Evolutionary conservation across 2,113 vertebrate genomes (phyloP), one percentile per base, ranked within the genome.

Genomic region (Myrmecophaga tridactyla): DNA sequence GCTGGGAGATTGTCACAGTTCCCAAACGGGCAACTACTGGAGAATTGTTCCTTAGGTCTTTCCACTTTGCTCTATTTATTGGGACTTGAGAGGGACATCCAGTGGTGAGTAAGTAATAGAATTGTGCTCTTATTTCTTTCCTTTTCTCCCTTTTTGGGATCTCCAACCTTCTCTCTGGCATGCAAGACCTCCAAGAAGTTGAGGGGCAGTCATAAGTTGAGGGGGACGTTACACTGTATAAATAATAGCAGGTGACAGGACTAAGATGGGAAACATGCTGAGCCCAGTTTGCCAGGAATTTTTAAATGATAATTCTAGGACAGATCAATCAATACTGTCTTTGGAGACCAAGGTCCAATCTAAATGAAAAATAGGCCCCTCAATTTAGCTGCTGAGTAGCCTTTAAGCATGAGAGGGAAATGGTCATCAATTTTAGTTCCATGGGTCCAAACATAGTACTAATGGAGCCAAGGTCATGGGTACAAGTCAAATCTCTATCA

Each of bases 371-470:
- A 88, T 60, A 83, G 5, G 1, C 27, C 53, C 20, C 25, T 80
- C 51, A 82, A 15, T 80, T 92, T 94, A 94, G 58, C 86, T 65
- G 39, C 27, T 94, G 43, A 87, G 75, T 76, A 80, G 36, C 2
- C n/a, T 80, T 73, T 82, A 92, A 96, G 13, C 93, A 25, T 86
- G 34, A 76, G 34, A 96, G 10, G 51, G 18, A 96, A 94, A 75
- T 53, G 78, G 25, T 80, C 78, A 89, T 89, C 83, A 93, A 93
- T 93, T 96, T 91, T 96, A 93, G 41, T 96, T 95, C n/a, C n/a
- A 34, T 58, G 48, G 31, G 18, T 83, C 31, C 25, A 78, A 89
- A 81, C 63, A 90, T 48, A 75, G n/a, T 94, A 91, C 39, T 97
- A 86, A 97, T 84, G 75, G 80, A 84, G 14, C 18, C 51, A 89